phyloP scores from a whole-genome alignment of 2,113 vertebrate species.

The Plotosus lineatus region DNA sequence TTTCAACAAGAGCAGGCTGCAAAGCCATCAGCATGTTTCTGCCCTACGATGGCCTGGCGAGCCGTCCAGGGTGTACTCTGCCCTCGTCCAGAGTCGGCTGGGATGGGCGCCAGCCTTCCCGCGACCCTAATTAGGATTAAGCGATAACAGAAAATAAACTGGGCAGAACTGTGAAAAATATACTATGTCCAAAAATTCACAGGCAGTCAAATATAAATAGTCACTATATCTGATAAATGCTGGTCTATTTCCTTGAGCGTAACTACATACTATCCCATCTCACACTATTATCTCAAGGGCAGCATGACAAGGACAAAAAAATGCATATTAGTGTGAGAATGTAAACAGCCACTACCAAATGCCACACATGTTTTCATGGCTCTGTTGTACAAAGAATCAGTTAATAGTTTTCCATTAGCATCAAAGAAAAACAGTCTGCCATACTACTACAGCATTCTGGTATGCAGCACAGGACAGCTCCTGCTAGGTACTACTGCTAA shows the following conservation, averaged over 20 bases:
- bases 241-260: not conserved
- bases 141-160: not conserved
- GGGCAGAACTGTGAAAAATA: not conserved
- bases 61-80: too few species aligned
- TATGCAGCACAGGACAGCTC: conserved; percentile 4
- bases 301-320: conserved; percentile 1
- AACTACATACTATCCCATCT: not conserved
- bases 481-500: conserved; percentile 34
- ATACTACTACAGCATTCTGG: not conserved
- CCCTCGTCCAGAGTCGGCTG: too few species aligned
- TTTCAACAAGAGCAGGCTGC: too few species aligned
- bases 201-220: conserved; percentile 22
- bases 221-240: conserved; percentile 27
- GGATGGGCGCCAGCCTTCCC: too few species aligned
- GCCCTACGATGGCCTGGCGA: too few species aligned
- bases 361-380: conserved; percentile 8
- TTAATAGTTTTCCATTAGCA: conserved; percentile 4
- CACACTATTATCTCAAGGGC: conserved; percentile 35
- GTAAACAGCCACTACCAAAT: conserved; percentile 39
- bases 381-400: not conserved
- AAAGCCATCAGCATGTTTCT: too few species aligned
- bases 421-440: not conserved
- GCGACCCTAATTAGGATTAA: too few species aligned
- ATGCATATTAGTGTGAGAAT: conserved; percentile 45
- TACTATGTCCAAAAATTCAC: not conserved